phyloP scores from a whole-genome alignment of 2,797 vertebrate species.

The Crenichthys baileyi region DNA sequence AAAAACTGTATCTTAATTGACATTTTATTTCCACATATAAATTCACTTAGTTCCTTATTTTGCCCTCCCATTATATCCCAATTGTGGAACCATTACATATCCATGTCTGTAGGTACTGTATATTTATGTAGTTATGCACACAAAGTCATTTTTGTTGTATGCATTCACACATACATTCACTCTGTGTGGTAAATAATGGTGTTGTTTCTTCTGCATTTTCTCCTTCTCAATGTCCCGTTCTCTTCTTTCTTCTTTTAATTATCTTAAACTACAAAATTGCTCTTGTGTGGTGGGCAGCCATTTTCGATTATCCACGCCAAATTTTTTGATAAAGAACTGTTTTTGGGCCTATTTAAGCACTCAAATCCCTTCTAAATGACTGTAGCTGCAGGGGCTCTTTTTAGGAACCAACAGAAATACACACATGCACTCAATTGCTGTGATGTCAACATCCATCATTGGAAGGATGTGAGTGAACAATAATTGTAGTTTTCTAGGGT shows the following conservation, averaged over 20 bases:
- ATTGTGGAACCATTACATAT: neutral
- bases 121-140: neutral
- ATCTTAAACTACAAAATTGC: conserved; percentile 73
- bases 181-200: conserved; percentile 32
- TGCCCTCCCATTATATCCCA: conserved; percentile 12
- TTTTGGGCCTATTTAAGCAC: conserved; percentile 70
- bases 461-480: conserved; percentile 54
- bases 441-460: conserved; percentile 57
- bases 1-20: neutral
- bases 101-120: neutral
- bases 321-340: conserved; percentile 76
- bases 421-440: conserved; percentile 35
- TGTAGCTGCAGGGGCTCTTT: conserved; percentile 70
- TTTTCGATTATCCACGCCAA: conserved; percentile 73
- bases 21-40: conserved; percentile 46
- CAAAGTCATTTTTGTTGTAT: conserved; percentile 20
- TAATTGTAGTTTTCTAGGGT: conserved; percentile 46
- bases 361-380: conserved; percentile 72
- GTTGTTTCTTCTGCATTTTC: conserved; percentile 20
- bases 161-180: conserved; percentile 9
- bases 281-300: conserved; percentile 65
- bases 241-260: conserved; percentile 54
- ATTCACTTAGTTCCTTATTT: conserved; percentile 31
- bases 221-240: conserved; percentile 29
- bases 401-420: conserved; percentile 48